These are phyloP conservation scores for Capromys pilorides DNA, from an alignment of 2,797 vertebrate species.

Conservation along the genomic window DNA sequence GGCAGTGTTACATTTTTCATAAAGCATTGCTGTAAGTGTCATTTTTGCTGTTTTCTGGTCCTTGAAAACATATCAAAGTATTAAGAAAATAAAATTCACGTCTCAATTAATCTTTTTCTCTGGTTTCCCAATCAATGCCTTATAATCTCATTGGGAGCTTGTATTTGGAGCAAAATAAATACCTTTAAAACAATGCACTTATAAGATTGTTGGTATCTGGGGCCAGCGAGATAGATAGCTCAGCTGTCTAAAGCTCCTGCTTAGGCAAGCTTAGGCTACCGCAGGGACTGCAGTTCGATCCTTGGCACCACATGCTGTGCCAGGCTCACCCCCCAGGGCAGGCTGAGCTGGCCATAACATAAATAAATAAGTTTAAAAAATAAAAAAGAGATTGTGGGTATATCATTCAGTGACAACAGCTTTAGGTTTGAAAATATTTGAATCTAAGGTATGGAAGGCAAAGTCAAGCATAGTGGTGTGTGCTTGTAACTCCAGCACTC, in stretches of 20 bases:
- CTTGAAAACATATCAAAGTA: slow-evolving; percentile 42
- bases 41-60: slow-evolving; percentile 40
- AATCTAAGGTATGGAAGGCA: slow-evolving; percentile 21
- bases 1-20: slow-evolving; percentile 42
- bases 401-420: background rate
- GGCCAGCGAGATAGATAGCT: no score
- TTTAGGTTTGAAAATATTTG: slow-evolving; percentile 32
- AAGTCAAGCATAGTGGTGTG: background rate
- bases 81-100: slow-evolving; percentile 12
- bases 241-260: no score
- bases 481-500: background rate
- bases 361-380: no score
- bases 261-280: no score
- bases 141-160: slow-evolving; percentile 25
- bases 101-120: slow-evolving; percentile 40
- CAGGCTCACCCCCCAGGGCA: no score
- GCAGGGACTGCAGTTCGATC: no score
- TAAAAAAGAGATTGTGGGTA: background rate
- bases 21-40: background rate
- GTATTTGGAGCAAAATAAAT: slow-evolving; percentile 61
- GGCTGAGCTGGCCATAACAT: no score
- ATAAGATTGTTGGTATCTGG: no score
- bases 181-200: slow-evolving; percentile 43
- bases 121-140: slow-evolving; percentile 7
- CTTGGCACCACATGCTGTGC: no score